phyloP scores from a whole-genome alignment of 35 echinoderm and acorn worm genomes.

The Apostichopus californicus region DNA sequence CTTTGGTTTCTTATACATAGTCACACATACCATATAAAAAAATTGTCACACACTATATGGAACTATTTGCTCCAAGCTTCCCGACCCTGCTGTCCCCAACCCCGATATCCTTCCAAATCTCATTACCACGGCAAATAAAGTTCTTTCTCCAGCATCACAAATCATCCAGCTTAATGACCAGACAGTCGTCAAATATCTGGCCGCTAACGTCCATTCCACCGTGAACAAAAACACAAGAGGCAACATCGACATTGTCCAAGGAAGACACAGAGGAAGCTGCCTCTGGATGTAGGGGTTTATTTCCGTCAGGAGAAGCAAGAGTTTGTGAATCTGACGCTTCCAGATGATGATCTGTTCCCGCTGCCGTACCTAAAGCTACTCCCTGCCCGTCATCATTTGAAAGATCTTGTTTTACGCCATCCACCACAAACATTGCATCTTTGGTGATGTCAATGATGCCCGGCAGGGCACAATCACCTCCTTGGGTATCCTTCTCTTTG shows the following conservation, averaged over 20 bases:
- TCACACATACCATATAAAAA: too few relatives aligned
- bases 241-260: not conserved
- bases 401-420: constrained; percentile 10
- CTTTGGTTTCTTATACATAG: too few relatives aligned
- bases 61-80: too few relatives aligned
- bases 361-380: not conserved
- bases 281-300: not conserved
- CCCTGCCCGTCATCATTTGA: not conserved
- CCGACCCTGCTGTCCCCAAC: too few relatives aligned
- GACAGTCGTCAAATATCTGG: constrained; percentile 90
- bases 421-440: constrained; percentile 29
- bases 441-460: not conserved
- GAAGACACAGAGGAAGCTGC: not conserved
- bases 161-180: constrained; percentile 75
- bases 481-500: not conserved
- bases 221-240: constrained; percentile 72
- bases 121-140: too few relatives aligned
- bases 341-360: not conserved
- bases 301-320: not conserved
- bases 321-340: not conserved
- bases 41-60: too few relatives aligned
- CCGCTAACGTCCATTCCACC: constrained; percentile 94
- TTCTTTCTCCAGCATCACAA: not conserved
- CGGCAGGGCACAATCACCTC: not conserved
- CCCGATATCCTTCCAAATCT: too few relatives aligned